Conservation (phyloP, 2,888 invertebrate species). For the Tetanocera ferruginea region DNA sequence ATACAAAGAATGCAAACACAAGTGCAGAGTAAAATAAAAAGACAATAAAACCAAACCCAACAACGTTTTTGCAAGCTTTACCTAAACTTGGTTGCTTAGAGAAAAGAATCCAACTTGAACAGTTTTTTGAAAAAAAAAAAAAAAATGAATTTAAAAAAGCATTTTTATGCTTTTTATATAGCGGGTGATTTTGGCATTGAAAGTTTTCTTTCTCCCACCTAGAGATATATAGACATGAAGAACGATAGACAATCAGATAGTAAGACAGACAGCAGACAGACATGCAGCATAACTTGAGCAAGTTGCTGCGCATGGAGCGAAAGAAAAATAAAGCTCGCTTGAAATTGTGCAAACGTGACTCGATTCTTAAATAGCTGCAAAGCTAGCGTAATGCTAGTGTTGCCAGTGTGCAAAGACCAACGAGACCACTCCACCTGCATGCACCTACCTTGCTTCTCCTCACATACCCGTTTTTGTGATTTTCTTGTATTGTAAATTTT, state of each 20-base stretch:
- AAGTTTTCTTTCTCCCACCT: slow-evolving; percentile 14
- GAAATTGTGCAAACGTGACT: slow-evolving; percentile 55
- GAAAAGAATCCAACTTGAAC: slow-evolving; percentile 31
- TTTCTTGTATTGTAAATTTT: no score
- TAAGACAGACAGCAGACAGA: neutral
- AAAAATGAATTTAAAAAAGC: slow-evolving; percentile 36
- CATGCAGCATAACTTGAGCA: neutral
- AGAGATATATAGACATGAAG: neutral
- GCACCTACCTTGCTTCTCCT: neutral
- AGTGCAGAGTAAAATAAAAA: neutral
- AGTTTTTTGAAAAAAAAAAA: slow-evolving; percentile 25
- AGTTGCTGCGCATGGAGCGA: neutral
- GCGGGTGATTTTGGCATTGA: slow-evolving; percentile 41
- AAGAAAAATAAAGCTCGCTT: slow-evolving; percentile 9
- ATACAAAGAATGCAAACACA: slow-evolving; percentile 14
- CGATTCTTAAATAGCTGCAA: slow-evolving; percentile 46
- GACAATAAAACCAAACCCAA: slow-evolving; percentile 17
- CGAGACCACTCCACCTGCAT: neutral
- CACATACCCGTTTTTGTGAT: neutral
- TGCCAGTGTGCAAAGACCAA: neutral
- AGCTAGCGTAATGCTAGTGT: neutral
- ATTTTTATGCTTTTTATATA: slow-evolving; percentile 18
- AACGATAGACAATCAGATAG: slow-evolving; percentile 11
- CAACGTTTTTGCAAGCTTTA: slow-evolving; percentile 10
- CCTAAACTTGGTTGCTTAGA: neutral